These are phyloP conservation scores for Popillia japonica DNA, from an alignment of 1,140 invertebrate species.

Conservation along the genomic window DNA sequence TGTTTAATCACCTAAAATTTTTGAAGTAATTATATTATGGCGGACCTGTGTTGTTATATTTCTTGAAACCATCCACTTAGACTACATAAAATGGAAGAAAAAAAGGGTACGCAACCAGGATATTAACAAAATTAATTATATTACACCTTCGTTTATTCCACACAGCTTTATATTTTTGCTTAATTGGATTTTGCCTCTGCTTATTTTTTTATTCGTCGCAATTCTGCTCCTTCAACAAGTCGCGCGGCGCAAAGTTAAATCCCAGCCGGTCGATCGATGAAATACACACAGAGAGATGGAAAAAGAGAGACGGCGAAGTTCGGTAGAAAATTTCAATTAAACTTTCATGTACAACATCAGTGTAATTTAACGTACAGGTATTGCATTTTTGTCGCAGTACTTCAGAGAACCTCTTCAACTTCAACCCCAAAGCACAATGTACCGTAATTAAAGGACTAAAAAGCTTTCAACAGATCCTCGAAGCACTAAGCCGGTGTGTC, in stretches of 20 bases:
- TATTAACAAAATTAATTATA: conserved; percentile 4
- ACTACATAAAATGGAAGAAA: neutral
- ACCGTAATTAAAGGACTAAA: conserved; percentile 38
- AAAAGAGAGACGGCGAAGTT: neutral
- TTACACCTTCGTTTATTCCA: neutral
- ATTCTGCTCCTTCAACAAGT: conserved; percentile 4
- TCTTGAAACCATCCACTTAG: too few relatives aligned
- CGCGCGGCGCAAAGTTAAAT: neutral
- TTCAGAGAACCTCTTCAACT: conserved; percentile 23
- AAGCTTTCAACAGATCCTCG: conserved; percentile 31
- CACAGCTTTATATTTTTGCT: neutral
- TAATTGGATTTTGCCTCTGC: neutral
- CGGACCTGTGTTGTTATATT: too few relatives aligned
- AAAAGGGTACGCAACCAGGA: neutral
- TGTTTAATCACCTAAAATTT: too few relatives aligned
- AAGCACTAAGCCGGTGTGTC: conserved; percentile 22
- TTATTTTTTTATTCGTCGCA: neutral
- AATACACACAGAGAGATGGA: neutral
- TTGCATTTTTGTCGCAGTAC: conserved; percentile 33
- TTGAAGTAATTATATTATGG: too few relatives aligned
- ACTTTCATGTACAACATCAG: conserved; percentile 20
- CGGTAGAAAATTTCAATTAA: conserved; percentile 28
- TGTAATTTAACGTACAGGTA: conserved; percentile 30
- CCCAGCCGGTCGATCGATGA: neutral
- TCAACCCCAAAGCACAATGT: conserved; percentile 34